Percentiles rank a stretch among this genome's conserved stretches.
phyloP scores from a whole-genome alignment of 2,797 vertebrate species.

The Geotrypetes seraphini region DNA sequence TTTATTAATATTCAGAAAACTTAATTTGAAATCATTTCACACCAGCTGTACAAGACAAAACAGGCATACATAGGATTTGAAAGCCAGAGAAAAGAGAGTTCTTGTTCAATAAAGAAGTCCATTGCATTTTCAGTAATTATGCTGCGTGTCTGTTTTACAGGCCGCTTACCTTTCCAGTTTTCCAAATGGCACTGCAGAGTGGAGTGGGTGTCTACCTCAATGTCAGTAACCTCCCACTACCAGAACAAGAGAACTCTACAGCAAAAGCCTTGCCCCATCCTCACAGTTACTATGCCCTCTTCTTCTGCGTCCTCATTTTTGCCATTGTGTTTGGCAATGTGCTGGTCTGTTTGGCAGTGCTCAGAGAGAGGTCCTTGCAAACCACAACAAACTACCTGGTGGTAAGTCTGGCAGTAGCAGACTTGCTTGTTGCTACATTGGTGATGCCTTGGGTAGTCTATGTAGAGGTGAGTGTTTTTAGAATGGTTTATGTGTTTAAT shows the following conservation, averaged over 20 bases:
- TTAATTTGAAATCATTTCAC: too few relatives aligned
- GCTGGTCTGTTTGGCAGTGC: slow-evolving; percentile 80
- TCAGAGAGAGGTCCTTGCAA: slow-evolving; percentile 75
- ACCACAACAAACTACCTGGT: slow-evolving; percentile 92
- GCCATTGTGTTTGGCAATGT: slow-evolving; percentile 86
- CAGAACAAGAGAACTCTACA: slow-evolving; percentile 37
- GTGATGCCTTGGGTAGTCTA: slow-evolving; percentile 94
- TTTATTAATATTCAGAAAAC: too few relatives aligned
- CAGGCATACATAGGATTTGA: too few relatives aligned
- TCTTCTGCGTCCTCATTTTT: slow-evolving; percentile 79
- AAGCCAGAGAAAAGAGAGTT: too few relatives aligned
- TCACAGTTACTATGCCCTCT: slow-evolving; percentile 73
- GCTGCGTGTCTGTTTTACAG: too few relatives aligned
- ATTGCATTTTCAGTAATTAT: too few relatives aligned
- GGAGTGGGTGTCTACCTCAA: slow-evolving; percentile 57
- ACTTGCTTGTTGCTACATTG: slow-evolving; percentile 81
- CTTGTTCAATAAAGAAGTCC: too few relatives aligned
- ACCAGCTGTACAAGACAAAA: too few relatives aligned
- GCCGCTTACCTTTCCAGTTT: neutral
- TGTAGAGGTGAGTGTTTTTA: slow-evolving; percentile 70
- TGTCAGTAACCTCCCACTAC: slow-evolving; percentile 41
- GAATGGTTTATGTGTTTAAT: too few relatives aligned
- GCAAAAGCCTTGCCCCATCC: slow-evolving; percentile 12
- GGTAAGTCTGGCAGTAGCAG: slow-evolving; percentile 84
- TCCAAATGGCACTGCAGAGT: slow-evolving; percentile 64